Conservation (phyloP, 1,140 invertebrate species). For the Drosophila aff. region DNA sequence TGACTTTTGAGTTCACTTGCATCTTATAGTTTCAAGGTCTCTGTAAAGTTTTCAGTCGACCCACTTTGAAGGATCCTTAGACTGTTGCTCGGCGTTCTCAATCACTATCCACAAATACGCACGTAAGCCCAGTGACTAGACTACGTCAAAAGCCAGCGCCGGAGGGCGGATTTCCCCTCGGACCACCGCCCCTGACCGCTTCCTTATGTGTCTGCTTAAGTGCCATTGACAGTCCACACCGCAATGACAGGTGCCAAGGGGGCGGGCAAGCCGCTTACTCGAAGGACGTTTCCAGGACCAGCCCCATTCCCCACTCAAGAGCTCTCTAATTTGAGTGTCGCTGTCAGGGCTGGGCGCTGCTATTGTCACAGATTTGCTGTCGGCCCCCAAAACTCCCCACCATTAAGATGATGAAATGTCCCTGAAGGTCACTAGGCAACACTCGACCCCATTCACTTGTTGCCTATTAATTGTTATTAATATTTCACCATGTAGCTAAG, state of each 20-base stretch:
- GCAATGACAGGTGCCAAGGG: slow-evolving; percentile 33
- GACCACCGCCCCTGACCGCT: not conserved
- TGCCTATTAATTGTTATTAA: slow-evolving; percentile 79
- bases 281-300: slow-evolving; percentile 17
- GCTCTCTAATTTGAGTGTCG: slow-evolving; percentile 55
- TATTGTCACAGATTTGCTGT: slow-evolving; percentile 50
- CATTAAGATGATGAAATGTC: slow-evolving; percentile 80
- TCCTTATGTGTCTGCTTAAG: slow-evolving; percentile 47
- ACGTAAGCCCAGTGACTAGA: slow-evolving; percentile 14
- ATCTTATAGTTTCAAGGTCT: not conserved
- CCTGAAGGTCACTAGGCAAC: slow-evolving; percentile 50
- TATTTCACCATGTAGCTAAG: slow-evolving; percentile 47
- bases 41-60: slow-evolving; percentile 2
- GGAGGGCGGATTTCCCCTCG: slow-evolving; percentile 6
- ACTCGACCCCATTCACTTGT: slow-evolving; percentile 54
- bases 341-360: slow-evolving; percentile 43
- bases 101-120: slow-evolving; percentile 38
- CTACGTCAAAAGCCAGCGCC: slow-evolving; percentile 40
- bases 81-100: slow-evolving; percentile 22
- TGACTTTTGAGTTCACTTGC: not conserved
- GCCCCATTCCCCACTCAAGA: not conserved
- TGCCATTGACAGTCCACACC: slow-evolving; percentile 47
- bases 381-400: not conserved
- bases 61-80: not conserved
- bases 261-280: slow-evolving; percentile 22